A percentile compares a stretch with the other conserved stretches of the same genome.
These are phyloP conservation scores for Gymnothorax reevesii DNA, from an alignment of 2,797 vertebrate species.

Conservation along the genomic window DNA sequence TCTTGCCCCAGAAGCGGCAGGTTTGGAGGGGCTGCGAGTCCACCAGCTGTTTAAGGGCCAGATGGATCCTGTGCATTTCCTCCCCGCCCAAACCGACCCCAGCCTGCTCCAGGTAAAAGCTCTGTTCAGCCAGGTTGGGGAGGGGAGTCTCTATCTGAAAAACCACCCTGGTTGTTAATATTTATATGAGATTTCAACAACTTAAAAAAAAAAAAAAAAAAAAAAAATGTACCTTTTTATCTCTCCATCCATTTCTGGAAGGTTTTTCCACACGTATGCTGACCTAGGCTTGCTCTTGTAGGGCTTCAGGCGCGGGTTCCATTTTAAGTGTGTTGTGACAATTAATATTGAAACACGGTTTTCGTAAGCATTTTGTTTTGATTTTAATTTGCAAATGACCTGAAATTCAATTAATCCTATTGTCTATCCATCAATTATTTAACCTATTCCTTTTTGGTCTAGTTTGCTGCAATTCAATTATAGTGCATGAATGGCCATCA, in stretches of 20 bases:
- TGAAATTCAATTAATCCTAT: no score
- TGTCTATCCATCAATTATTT: no score
- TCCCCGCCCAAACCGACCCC: slow-evolving; percentile 82
- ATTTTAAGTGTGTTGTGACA: no score
- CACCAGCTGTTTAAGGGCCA: slow-evolving; percentile 85
- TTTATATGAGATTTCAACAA: not conserved
- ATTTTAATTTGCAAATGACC: no score
- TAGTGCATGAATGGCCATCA: not conserved
- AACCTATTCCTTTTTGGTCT: not conserved
- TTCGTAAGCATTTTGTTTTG: no score
- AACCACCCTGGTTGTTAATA: not conserved
- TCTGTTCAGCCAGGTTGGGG: slow-evolving; percentile 83
- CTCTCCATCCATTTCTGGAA: no score
- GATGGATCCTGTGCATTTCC: slow-evolving; percentile 82
- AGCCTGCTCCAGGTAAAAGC: slow-evolving; percentile 88
- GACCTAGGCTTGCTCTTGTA: no score
- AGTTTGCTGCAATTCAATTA: not conserved
- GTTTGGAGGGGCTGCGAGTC: slow-evolving; percentile 71
- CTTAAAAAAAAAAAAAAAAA: not conserved
- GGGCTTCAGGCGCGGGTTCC: no score
- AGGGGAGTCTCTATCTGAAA: slow-evolving; percentile 71
- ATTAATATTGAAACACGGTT: no score
- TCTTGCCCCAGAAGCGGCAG: slow-evolving; percentile 93
- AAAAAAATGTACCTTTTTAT: not conserved
- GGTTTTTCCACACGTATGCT: no score